Evolutionary conservation across 2,888 invertebrate species (phyloP).

Genomic region (Adelphocoris suturalis): DNA sequence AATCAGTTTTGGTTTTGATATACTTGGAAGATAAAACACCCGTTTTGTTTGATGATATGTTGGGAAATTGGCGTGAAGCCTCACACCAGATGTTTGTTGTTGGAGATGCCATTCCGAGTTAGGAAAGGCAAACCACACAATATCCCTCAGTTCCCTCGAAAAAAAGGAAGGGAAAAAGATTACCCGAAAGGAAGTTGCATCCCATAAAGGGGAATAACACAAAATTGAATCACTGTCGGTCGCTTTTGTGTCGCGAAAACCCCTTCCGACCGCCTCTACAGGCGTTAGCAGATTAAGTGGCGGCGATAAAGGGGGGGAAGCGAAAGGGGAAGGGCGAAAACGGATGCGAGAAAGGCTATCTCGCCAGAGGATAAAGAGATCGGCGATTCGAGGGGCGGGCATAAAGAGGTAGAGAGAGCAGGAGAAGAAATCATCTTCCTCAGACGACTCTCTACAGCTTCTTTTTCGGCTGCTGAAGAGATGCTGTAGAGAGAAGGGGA

Average conservation of each 20-base stretch:
- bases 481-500: background rate
- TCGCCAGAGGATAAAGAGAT: conserved; percentile 31
- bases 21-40: too few species aligned
- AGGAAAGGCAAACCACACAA: too few species aligned
- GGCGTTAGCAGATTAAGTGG: conserved; percentile 39
- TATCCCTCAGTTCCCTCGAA: background rate
- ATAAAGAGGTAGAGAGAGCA: background rate
- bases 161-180: background rate
- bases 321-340: background rate
- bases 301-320: conserved; percentile 3
- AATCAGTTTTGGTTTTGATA: too few species aligned
- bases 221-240: conserved; percentile 35
- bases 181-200: conserved; percentile 22
- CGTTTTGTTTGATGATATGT: too few species aligned
- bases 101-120: too few species aligned
- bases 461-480: background rate
- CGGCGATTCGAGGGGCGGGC: background rate
- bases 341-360: conserved; percentile 19
- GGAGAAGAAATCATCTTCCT: conserved; percentile 1
- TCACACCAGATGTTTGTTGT: too few species aligned
- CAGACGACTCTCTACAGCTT: conserved; percentile 1
- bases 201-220: conserved; percentile 39
- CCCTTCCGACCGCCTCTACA: background rate
- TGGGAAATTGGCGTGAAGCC: too few species aligned
- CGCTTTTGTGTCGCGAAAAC: conserved; percentile 36